These are phyloP conservation scores for Odontocerum albicorne DNA, from an alignment of 2,888 invertebrate genomes.

Conservation along the genomic window DNA sequence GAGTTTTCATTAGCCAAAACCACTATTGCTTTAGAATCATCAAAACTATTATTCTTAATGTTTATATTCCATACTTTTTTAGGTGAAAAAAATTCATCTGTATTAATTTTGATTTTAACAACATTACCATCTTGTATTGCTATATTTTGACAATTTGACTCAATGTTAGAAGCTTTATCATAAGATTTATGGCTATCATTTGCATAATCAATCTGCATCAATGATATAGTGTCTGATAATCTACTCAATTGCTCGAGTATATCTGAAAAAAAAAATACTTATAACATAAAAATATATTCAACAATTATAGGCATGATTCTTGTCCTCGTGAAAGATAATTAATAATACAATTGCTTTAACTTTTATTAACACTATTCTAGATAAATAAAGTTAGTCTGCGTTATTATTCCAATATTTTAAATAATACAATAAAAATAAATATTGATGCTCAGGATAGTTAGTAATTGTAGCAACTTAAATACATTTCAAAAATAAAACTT, in stretches of 20 bases:
- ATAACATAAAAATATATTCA: too few species aligned
- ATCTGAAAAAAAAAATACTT: constrained; percentile 26
- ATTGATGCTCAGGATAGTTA: too few species aligned
- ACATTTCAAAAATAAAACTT: too few species aligned
- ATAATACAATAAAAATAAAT: too few species aligned
- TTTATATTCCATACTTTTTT: constrained; percentile 34
- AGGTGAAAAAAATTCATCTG: constrained; percentile 14
- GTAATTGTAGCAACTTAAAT: too few species aligned
- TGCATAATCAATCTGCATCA: constrained; percentile 23
- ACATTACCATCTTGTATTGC: constrained; percentile 12
- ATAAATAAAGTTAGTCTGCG: too few species aligned
- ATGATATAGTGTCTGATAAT: constrained; percentile 31
- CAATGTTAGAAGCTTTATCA: background rate
- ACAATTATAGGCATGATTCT: too few species aligned
- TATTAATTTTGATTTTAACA: constrained; percentile 29
- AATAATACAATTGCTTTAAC: too few species aligned
- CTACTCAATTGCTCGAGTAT: constrained; percentile 32
- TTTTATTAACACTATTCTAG: too few species aligned
- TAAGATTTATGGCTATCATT: background rate
- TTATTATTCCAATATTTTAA: too few species aligned
- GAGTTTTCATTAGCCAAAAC: too few species aligned
- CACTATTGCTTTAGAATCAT: background rate
- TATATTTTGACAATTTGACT: background rate
- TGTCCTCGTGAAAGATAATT: too few species aligned
- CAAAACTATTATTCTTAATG: constrained; percentile 6